phyloP scores from a whole-genome alignment of 2,888 invertebrate species.

The Leptinotarsa haldemani region DNA sequence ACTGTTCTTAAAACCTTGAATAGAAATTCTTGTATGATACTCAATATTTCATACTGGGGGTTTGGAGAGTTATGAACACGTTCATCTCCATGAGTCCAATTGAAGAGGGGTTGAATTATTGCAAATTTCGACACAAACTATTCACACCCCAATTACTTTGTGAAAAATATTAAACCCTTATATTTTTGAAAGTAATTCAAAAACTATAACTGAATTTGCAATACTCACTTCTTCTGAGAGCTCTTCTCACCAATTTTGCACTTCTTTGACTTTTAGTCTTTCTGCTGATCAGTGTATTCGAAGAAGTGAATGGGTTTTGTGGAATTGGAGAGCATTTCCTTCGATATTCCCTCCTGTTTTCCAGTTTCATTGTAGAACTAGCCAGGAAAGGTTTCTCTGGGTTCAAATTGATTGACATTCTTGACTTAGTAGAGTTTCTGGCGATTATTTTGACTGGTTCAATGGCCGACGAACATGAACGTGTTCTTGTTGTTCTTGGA shows the following conservation, averaged over 20 bases:
- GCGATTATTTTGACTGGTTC: background rate
- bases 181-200: background rate
- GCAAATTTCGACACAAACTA: too few relatives aligned
- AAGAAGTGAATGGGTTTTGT: background rate
- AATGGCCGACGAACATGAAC: background rate
- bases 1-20: too few relatives aligned
- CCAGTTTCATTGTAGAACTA: background rate
- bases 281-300: background rate
- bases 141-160: too few relatives aligned
- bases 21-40: too few relatives aligned
- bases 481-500: background rate
- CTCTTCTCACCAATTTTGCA: background rate
- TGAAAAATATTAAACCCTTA: too few relatives aligned
- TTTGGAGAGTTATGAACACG: too few relatives aligned
- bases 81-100: too few relatives aligned
- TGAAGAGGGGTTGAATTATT: too few relatives aligned
- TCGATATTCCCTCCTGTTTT: background rate
- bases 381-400: background rate
- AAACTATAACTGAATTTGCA: background rate
- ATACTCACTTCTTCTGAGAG: slow-evolving; percentile 4
- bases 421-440: background rate
- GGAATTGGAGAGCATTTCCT: background rate
- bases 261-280: background rate
- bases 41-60: too few relatives aligned
- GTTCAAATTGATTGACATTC: background rate